Evolutionary conservation across 1,140 invertebrate species (phyloP).

Genomic region (Charaxes varanes): DNA sequence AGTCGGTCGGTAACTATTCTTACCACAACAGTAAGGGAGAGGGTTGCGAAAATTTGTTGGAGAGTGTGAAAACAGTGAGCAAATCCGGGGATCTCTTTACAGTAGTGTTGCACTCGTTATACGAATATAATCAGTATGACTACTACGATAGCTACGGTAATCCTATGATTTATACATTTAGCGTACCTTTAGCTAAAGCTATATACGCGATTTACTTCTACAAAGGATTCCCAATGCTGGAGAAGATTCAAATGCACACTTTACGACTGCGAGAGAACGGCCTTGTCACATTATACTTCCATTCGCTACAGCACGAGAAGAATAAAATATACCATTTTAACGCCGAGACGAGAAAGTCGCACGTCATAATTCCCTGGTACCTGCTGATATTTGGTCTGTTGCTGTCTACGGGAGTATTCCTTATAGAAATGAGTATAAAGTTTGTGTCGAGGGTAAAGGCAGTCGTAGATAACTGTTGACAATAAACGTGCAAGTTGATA

Average conservation of each 20-base stretch:
- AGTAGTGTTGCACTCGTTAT: conserved; percentile 22
- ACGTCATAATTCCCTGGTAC: no score
- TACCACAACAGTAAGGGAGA: neutral
- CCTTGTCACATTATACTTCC: no score
- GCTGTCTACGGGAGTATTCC: no score
- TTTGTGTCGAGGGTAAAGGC: no score
- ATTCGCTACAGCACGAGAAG: no score
- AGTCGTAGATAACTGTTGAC: no score
- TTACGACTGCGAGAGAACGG: conserved; percentile 39
- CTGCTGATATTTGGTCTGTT: no score
- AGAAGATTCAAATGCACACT: conserved; percentile 18
- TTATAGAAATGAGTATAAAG: no score
- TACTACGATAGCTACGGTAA: conserved; percentile 29
- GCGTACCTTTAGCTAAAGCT: conserved; percentile 25
- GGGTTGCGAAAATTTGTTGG: conserved; percentile 21
- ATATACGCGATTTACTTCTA: conserved; percentile 38
- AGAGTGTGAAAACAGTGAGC: conserved; percentile 31
- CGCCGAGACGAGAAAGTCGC: no score
- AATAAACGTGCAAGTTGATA: no score
- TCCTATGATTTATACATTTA: conserved; percentile 25
- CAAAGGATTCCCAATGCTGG: conserved; percentile 41
- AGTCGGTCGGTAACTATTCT: neutral
- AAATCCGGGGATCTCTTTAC: conserved; percentile 24
- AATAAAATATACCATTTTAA: no score
- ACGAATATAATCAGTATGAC: conserved; percentile 25